Conservation (phyloP, 2,113 vertebrate genomes). For the Paralichthys olivaceus region DNA sequence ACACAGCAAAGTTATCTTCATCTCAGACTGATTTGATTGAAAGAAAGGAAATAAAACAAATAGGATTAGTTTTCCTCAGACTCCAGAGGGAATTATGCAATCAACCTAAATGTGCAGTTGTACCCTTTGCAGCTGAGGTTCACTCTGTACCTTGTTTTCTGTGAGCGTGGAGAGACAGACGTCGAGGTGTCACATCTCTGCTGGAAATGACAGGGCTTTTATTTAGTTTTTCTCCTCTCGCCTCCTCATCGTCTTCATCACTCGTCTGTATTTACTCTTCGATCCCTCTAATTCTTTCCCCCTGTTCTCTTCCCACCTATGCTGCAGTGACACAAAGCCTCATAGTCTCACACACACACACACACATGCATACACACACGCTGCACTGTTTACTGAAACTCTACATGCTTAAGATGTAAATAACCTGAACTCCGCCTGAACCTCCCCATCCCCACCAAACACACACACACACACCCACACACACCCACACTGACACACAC, state of each 20-base stretch:
- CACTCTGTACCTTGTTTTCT: neutral
- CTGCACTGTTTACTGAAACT: conserved; percentile 58
- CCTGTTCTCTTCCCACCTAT: conserved; percentile 34
- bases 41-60: conserved; percentile 35
- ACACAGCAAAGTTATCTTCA: conserved; percentile 17
- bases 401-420: conserved; percentile 68
- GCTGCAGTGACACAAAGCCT: conserved; percentile 68
- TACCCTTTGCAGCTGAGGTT: conserved; percentile 22
- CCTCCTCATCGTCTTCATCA: conserved; percentile 38
- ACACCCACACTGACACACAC: conserved; percentile 48
- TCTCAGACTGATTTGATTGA: conserved; percentile 22
- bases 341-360: conserved; percentile 39
- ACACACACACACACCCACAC: conserved; percentile 40
- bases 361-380: conserved; percentile 56
- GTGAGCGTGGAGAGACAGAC: conserved; percentile 10
- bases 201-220: conserved; percentile 38
- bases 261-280: conserved; percentile 42
- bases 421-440: conserved; percentile 77
- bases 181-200: conserved; percentile 13
- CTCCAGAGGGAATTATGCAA: conserved; percentile 46
- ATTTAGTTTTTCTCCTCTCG: conserved; percentile 23
- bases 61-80: conserved; percentile 7
- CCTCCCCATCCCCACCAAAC: conserved; percentile 45
- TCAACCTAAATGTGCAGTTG: conserved; percentile 19
- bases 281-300: conserved; percentile 58